Evolutionary conservation across 1,140 invertebrate species (phyloP).

Genomic region (Drosophila aff.): DNA sequence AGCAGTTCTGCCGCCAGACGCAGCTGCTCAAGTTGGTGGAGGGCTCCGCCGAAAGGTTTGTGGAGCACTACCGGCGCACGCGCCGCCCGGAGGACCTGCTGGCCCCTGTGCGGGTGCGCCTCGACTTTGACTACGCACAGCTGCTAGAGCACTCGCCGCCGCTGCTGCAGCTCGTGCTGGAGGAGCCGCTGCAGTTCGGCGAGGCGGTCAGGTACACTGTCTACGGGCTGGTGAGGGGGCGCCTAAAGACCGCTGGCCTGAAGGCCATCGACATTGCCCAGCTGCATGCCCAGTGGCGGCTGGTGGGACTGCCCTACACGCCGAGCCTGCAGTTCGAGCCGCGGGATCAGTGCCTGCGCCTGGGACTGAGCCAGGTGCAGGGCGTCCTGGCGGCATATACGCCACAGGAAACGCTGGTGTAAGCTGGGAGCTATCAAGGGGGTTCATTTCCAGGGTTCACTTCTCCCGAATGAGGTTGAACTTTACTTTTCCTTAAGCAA

Average conservation of each 20-base stretch:
- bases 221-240: conserved; percentile 57
- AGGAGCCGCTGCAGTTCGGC: conserved; percentile 72
- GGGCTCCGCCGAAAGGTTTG: conserved; percentile 42
- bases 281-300: conserved; percentile 67
- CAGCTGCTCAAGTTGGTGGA: conserved; percentile 66
- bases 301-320: conserved; percentile 68
- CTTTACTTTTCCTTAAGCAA: neutral
- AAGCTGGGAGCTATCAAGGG: conserved; percentile 24
- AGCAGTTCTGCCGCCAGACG: conserved; percentile 56
- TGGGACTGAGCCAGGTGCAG: conserved; percentile 53
- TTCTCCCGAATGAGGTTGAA: neutral
- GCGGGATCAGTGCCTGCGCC: conserved; percentile 30
- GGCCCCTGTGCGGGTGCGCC: conserved; percentile 57
- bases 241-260: conserved; percentile 37
- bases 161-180: conserved; percentile 54
- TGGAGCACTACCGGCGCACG: conserved; percentile 37
- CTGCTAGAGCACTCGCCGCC: conserved; percentile 33
- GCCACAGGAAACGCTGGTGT: conserved; percentile 62
- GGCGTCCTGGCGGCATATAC: conserved; percentile 75
- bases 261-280: conserved; percentile 71
- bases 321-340: conserved; percentile 56
- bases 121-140: conserved; percentile 62
- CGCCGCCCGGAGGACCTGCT: conserved; percentile 63
- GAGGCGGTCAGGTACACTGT: conserved; percentile 68
- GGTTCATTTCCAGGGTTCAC: no score